Percentiles rank a stretch among this genome's conserved stretches.
These are phyloP conservation scores for Amazona guildingii DNA, from an alignment of 2,113 vertebrate genomes.

Conservation along the genomic window DNA sequence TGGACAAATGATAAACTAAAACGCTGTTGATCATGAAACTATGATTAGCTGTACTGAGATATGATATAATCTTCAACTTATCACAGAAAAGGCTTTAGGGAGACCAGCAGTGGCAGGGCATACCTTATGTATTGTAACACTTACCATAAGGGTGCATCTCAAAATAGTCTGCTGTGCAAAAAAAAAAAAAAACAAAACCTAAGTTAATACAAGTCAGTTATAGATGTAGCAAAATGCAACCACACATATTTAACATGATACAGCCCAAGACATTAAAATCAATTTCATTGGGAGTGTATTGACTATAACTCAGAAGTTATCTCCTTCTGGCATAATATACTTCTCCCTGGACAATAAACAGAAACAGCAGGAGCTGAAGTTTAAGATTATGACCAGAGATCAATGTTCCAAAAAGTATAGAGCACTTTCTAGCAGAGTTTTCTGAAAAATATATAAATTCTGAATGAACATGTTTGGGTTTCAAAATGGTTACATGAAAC, in stretches of 20 bases:
- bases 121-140: neutral
- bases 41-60: neutral
- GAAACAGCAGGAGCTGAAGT: neutral
- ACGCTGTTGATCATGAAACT: neutral
- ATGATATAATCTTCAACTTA: neutral
- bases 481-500: neutral
- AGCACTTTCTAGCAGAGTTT: neutral
- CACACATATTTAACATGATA: neutral
- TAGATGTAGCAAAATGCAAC: neutral
- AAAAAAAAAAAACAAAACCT: too few species aligned
- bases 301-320: neutral
- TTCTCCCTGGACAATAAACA: neutral
- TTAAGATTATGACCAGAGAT: neutral
- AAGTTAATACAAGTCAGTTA: neutral
- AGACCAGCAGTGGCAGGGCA: neutral
- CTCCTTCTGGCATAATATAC: neutral
- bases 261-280: neutral
- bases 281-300: neutral
- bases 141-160: neutral
- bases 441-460: neutral
- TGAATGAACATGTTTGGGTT: neutral
- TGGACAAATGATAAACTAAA: neutral
- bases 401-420: neutral
- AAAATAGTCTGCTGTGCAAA: neutral
- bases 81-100: neutral